Conservation (phyloP, 2,797 vertebrate species). For the Hoplostethus atlanticus region DNA sequence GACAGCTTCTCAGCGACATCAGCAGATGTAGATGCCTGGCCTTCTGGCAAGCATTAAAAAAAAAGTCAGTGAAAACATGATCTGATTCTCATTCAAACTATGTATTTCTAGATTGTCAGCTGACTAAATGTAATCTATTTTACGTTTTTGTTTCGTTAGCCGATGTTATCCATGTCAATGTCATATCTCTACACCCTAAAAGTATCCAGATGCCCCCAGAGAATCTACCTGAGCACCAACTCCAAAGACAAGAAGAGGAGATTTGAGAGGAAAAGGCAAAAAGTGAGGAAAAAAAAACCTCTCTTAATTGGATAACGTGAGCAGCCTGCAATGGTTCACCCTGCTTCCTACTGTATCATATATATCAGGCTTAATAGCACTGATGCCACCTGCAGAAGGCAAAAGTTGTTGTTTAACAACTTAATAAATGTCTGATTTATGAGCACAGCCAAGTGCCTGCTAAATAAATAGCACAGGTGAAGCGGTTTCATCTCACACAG, state of each 20-base stretch:
- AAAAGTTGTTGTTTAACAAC: conserved; percentile 70
- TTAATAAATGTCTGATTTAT: conserved; percentile 76
- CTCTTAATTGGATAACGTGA: conserved; percentile 45
- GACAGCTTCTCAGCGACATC: too few relatives aligned
- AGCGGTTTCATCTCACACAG: conserved; percentile 49
- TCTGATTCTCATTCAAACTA: neutral
- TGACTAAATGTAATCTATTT: neutral
- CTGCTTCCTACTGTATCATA: conserved; percentile 37
- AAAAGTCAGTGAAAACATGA: too few relatives aligned
- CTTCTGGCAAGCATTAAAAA: too few relatives aligned
- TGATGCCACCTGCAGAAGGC: conserved; percentile 60
- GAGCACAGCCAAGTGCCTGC: conserved; percentile 39
- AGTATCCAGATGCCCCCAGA: too few relatives aligned
- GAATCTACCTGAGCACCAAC: too few relatives aligned
- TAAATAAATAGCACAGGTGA: conserved; percentile 65
- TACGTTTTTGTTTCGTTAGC: too few relatives aligned
- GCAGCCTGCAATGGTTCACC: conserved; percentile 30
- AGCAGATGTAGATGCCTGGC: too few relatives aligned
- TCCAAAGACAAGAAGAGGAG: too few relatives aligned
- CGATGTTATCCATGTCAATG: neutral
- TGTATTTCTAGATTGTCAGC: neutral
- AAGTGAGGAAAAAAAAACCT: neutral
- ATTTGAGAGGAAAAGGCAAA: neutral
- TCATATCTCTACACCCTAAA: too few relatives aligned
- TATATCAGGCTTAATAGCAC: conserved; percentile 64